A percentile compares a stretch with the other conserved stretches of the same genome.
Conservation (phyloP, 2,113 vertebrate genomes). For the Heloderma charlesbogerti region DNA sequence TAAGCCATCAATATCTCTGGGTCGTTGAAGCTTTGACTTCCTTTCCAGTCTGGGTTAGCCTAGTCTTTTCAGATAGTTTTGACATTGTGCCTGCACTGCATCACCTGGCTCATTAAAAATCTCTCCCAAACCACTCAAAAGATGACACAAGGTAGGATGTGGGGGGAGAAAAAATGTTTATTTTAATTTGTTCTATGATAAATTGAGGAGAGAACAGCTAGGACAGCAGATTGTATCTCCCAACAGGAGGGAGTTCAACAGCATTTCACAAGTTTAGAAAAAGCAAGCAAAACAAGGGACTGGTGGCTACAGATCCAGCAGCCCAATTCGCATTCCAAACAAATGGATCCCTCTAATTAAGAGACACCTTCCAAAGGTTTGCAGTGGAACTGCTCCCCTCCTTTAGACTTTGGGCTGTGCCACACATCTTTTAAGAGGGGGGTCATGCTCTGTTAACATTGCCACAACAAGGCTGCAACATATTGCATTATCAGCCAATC, state of each 20-base stretch:
- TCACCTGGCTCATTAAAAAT: not conserved
- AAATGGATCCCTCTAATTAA: slow-evolving; percentile 11
- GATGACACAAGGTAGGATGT: slow-evolving; percentile 38
- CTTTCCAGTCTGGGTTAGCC: not conserved
- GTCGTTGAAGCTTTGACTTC: not conserved
- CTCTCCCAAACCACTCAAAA: not conserved
- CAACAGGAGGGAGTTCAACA: slow-evolving; percentile 14
- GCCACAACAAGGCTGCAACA: rapidly evolving
- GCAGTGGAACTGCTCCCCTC: rapidly evolving
- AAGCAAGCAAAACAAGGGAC: slow-evolving; percentile 56
- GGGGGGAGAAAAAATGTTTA: slow-evolving; percentile 49
- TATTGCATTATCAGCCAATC: rapidly evolving
- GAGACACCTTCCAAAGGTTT: not conserved
- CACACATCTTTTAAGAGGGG: not conserved
- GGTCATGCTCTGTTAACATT: not conserved
- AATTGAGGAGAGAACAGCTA: slow-evolving; percentile 44
- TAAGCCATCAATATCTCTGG: not conserved
- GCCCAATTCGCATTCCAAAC: not conserved
- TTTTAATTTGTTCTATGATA: slow-evolving; percentile 55
- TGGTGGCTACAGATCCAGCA: slow-evolving; percentile 10
- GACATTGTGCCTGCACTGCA: not conserved
- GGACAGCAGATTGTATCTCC: slow-evolving; percentile 55
- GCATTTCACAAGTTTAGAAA: slow-evolving; percentile 61
- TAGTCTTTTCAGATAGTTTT: not conserved
- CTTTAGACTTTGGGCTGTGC: not conserved